Evolutionary conservation across 64 coral and sea anemone genomes (phyloP).

Genomic region (Pocillopora verrucosa): DNA sequence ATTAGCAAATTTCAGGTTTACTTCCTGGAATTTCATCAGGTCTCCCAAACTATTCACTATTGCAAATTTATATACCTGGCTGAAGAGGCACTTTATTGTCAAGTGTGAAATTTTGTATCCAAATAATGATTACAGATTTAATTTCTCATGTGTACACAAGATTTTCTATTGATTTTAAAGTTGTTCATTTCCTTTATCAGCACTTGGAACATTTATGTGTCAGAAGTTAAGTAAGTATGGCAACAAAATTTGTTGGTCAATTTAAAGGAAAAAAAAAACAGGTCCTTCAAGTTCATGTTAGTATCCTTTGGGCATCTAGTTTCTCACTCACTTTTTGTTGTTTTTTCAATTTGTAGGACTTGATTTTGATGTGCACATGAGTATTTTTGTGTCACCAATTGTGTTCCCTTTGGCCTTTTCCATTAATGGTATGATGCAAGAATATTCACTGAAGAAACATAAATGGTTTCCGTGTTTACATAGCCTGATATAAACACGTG

Average conservation of each 20-base stretch:
- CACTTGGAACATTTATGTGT: constrained; percentile 68
- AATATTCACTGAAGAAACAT: too few relatives aligned
- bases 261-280: too few relatives aligned
- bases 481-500: too few relatives aligned
- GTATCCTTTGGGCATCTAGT: background rate
- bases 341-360: constrained; percentile 62
- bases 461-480: too few relatives aligned
- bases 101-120: too few relatives aligned
- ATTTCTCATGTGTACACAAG: too few relatives aligned
- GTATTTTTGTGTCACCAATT: constrained; percentile 95
- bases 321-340: background rate
- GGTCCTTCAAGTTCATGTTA: background rate
- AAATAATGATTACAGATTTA: too few relatives aligned
- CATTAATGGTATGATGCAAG: constrained; percentile 85
- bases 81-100: too few relatives aligned
- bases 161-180: background rate
- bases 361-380: constrained; percentile 93
- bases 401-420: constrained; percentile 98
- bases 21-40: too few relatives aligned
- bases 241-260: background rate
- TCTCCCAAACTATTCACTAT: too few relatives aligned
- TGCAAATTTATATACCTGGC: too few relatives aligned
- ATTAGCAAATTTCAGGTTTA: too few relatives aligned
- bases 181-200: constrained; percentile 30
- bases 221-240: constrained; percentile 70